Conservation (phyloP, 2,797 vertebrate genomes). For the Chromobotia macracanthus region DNA sequence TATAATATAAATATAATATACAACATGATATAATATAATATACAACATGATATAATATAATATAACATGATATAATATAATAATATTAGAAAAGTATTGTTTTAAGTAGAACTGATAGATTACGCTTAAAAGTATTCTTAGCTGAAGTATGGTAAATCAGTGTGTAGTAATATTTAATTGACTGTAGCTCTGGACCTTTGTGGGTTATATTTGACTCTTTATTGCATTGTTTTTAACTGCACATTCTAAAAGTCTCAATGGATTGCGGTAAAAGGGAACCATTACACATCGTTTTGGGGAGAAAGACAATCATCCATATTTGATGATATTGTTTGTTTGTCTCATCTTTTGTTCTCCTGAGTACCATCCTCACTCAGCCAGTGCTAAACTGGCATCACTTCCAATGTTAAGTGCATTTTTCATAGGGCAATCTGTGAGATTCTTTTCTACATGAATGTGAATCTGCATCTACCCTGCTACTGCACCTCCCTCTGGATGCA, state of each 20-base stretch:
- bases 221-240: conserved; percentile 17
- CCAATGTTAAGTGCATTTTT: conserved; percentile 55
- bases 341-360: conserved; percentile 65
- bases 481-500: neutral
- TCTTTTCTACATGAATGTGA: conserved; percentile 46
- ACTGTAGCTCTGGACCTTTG: conserved; percentile 6
- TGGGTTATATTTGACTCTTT: conserved; percentile 21
- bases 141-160: neutral
- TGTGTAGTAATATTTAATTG: neutral
- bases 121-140: neutral
- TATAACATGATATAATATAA: neutral
- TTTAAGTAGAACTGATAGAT: neutral
- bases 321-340: conserved; percentile 77
- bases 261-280: conserved; percentile 69
- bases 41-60: neutral
- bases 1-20: too few relatives aligned
- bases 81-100: neutral
- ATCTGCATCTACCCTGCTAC: neutral
- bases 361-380: conserved; percentile 57
- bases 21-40: too few relatives aligned
- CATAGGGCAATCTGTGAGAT: conserved; percentile 53
- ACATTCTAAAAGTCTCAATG: conserved; percentile 62
- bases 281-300: conserved; percentile 73
- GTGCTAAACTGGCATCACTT: conserved; percentile 56
- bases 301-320: conserved; percentile 78